phyloP scores from a whole-genome alignment of 2,888 invertebrate species.

The Rugalucina vietnamica region DNA sequence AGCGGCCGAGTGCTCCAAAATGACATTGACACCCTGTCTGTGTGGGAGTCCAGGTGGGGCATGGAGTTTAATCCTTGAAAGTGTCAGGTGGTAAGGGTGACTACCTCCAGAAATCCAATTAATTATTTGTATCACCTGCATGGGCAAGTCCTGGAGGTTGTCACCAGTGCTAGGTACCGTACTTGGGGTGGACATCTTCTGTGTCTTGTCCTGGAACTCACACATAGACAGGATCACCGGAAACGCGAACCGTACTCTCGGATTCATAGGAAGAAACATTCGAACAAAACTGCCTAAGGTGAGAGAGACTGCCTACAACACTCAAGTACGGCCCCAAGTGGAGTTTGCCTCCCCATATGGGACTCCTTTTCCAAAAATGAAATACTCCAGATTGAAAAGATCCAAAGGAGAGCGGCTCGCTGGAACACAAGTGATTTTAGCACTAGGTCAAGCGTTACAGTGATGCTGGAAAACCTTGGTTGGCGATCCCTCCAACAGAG shows the following conservation, averaged over 20 bases:
- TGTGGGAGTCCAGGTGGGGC: too few relatives aligned
- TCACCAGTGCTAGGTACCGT: not conserved
- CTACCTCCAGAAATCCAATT: too few relatives aligned
- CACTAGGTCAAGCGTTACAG: not conserved
- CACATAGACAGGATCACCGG: not conserved
- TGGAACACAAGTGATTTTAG: conserved; percentile 4
- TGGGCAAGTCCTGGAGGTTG: not conserved
- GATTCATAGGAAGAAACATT: conserved; percentile 17
- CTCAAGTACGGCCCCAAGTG: conserved; percentile 16
- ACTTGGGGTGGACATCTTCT: conserved; percentile 6
- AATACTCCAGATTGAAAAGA: not conserved
- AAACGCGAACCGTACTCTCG: conserved; percentile 6
- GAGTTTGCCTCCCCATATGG: conserved; percentile 16
- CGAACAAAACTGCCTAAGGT: not conserved
- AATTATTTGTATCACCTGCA: too few relatives aligned
- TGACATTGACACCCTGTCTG: too few relatives aligned
- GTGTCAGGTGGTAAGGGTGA: too few relatives aligned
- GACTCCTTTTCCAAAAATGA: not conserved
- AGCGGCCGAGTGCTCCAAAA: too few relatives aligned
- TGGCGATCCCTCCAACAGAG: conserved; percentile 11
- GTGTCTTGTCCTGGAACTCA: conserved; percentile 1
- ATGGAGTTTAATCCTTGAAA: too few relatives aligned
- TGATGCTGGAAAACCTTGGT: not conserved
- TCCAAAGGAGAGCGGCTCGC: conserved; percentile 12
- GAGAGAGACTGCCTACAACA: not conserved